Evolutionary conservation across 2,888 invertebrate species (phyloP).

Genomic region (Andrena dorsata): DNA sequence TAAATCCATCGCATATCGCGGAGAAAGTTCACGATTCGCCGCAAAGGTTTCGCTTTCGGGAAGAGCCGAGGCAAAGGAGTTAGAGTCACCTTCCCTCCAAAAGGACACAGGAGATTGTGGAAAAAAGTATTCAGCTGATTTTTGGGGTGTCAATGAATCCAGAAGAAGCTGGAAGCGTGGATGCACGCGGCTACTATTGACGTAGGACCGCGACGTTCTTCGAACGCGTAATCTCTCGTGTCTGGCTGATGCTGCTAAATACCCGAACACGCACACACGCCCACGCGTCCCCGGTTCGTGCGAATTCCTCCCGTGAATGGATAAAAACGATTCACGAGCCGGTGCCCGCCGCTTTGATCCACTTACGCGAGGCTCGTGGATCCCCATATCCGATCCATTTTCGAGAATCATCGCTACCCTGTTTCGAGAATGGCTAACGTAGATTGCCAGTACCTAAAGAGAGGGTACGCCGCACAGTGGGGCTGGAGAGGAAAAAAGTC

Average conservation of each 20-base stretch:
- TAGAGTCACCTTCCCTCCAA: neutral
- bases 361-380: constrained; percentile 31
- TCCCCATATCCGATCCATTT: constrained; percentile 20
- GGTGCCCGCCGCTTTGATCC: constrained; percentile 55
- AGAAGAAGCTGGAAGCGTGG: neutral
- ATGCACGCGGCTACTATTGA: constrained; percentile 9
- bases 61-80: no score
- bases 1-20: constrained; percentile 15
- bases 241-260: neutral
- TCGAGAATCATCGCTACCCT: neutral
- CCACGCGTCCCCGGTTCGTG: constrained; percentile 32
- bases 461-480: no score
- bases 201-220: neutral
- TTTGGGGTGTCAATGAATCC: neutral
- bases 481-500: no score
- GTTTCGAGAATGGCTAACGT: neutral
- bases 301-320: constrained; percentile 45
- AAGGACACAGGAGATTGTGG: neutral
- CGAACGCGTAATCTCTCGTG: constrained; percentile 23
- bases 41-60: neutral
- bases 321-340: constrained; percentile 59
- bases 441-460: neutral
- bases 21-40: neutral
- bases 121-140: neutral
- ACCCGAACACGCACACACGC: constrained; percentile 19